These are phyloP conservation scores for Muscicapa adusta DNA, from an alignment of 2,113 vertebrate species.

Conservation along the genomic window DNA sequence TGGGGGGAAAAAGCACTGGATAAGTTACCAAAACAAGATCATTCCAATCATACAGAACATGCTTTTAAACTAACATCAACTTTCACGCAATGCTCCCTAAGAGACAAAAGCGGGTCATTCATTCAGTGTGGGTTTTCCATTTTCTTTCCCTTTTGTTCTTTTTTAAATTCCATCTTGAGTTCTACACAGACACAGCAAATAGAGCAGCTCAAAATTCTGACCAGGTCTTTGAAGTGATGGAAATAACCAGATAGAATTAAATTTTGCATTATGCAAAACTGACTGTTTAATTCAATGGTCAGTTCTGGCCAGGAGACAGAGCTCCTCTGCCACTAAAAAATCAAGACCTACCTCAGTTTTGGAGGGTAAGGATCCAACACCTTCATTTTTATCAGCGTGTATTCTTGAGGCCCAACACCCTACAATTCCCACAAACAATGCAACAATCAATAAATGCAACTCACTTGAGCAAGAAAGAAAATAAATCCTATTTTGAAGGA, in stretches of 20 bases:
- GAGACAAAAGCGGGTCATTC: background rate
- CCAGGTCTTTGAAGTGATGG: background rate
- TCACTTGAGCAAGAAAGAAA: background rate
- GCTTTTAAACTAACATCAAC: background rate
- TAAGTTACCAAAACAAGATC: background rate
- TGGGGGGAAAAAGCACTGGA: slow-evolving; percentile 16
- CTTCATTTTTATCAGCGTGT: slow-evolving; percentile 95
- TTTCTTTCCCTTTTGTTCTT: background rate
- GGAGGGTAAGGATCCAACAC: slow-evolving; percentile 88
- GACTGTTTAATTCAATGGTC: background rate
- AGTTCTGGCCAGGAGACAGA: background rate
- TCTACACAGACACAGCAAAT: fast-evolving
- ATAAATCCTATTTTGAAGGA: background rate
- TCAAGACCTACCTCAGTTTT: slow-evolving; percentile 84
- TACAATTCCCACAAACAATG: slow-evolving; percentile 54
- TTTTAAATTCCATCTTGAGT: background rate
- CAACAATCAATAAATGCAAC: background rate
- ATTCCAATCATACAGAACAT: background rate
- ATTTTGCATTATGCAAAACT: background rate
- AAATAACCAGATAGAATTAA: background rate
- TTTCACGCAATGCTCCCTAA: background rate
- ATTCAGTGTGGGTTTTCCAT: background rate
- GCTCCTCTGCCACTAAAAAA: background rate
- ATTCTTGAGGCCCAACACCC: slow-evolving; percentile 97
- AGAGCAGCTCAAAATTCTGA: background rate